These are phyloP conservation scores for Calameuta filiformis DNA, from an alignment of 2,888 invertebrate genomes.

Conservation along the genomic window DNA sequence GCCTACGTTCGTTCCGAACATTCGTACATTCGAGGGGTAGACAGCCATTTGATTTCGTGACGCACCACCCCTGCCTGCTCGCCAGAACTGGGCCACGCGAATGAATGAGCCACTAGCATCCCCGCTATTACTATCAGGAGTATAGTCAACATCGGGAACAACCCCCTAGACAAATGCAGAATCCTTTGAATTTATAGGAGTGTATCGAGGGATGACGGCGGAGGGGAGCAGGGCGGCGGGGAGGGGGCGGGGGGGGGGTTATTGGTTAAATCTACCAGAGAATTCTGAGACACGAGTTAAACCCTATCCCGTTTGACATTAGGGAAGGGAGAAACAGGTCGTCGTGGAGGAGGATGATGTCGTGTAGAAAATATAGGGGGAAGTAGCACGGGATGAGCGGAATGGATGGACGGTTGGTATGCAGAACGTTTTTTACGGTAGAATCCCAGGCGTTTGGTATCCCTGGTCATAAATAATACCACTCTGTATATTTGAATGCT, in stretches of 20 bases:
- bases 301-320: not conserved
- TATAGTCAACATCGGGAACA: not conserved
- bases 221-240: no score
- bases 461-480: constrained; percentile 61
- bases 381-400: constrained; percentile 22
- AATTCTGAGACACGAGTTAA: not conserved
- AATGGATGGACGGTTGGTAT: constrained; percentile 33
- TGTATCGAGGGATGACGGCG: not conserved
- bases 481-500: constrained; percentile 62
- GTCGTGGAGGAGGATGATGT: not conserved
- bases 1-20: constrained; percentile 27
- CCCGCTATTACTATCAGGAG: not conserved
- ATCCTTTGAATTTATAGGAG: not conserved
- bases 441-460: constrained; percentile 49
- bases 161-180: not conserved
- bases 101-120: not conserved
- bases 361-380: constrained; percentile 1
- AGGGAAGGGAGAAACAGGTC: not conserved
- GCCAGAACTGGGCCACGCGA: constrained; percentile 1
- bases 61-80: constrained; percentile 25
- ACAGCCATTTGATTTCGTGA: constrained; percentile 53
- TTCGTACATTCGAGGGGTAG: constrained; percentile 30
- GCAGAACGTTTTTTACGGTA: constrained; percentile 22
- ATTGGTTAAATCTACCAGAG: not conserved
- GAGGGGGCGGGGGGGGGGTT: no score